phyloP scores from a whole-genome alignment of 2,888 invertebrate species.

The Apotomis turbidana region DNA sequence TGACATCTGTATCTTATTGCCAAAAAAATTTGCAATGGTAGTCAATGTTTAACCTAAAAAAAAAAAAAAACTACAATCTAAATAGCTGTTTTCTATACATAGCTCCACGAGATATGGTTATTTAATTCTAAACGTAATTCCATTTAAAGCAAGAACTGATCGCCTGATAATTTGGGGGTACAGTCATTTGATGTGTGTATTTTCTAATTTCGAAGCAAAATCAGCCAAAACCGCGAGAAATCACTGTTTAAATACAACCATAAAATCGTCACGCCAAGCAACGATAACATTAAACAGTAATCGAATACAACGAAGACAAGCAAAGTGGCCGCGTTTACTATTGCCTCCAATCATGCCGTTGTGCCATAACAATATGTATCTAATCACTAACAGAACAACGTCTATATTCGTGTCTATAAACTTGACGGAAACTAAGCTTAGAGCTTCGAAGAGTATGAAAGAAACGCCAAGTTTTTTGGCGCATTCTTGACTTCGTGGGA shows the following conservation, averaged over 20 bases:
- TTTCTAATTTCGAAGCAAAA: neutral
- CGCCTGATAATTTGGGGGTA: no score
- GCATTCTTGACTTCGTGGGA: conserved; percentile 37
- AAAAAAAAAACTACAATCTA: no score
- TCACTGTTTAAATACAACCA: neutral
- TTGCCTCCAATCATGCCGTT: neutral
- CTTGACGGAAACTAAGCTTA: neutral
- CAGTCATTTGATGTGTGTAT: no score
- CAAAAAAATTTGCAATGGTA: no score
- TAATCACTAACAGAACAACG: neutral
- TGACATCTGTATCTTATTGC: no score
- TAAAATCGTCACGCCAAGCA: conserved; percentile 24
- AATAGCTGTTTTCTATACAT: no score
- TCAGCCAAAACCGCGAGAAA: neutral
- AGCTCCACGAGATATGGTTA: no score
- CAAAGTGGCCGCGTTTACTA: neutral
- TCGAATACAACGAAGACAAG: conserved; percentile 1
- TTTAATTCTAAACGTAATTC: no score
- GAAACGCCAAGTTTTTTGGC: conserved; percentile 32
- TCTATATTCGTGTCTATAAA: neutral
- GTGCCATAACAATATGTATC: conserved; percentile 5
- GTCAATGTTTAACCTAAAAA: no score
- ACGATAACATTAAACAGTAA: conserved; percentile 11
- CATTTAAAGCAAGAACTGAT: neutral
- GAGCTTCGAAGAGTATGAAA: neutral